Base-by-base conservation (phyloP, 1,140 invertebrate genomes). In the Bombus confusus region DNA sequence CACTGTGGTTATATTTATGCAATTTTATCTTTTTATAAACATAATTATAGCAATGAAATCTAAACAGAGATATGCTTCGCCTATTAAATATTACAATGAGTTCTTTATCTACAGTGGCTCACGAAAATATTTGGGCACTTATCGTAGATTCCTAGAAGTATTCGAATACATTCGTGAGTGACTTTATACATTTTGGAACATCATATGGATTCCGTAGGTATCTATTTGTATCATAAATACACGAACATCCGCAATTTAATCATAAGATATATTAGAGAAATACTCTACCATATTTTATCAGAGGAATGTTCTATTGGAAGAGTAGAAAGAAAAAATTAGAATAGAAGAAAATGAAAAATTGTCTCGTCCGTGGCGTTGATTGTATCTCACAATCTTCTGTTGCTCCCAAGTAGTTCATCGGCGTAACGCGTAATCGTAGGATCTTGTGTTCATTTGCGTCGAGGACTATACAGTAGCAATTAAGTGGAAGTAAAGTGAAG, bases 371-470 rank as follows among this genome's bases (percentile, higher is more conserved):
- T 8, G 3, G 3, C 18, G 43, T 52, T 25, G 22, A 28, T 18
- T 28, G 41, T 28, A 75, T 64, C 71, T 73, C 31, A 75, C 47
- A 52, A 82, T 66, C 71, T 64, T 59, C 31, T n/a, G 66, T 71
- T 64, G 31, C 31, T 47, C 6, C 9, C 28, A 47, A 66, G 15
- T 62, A 31, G 41, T 74, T 75, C 71, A 37, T 82, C 72, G 80
- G 22, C 10, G 41, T 37, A 82, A 74, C 71, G n/a, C 34, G 39
- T 47, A 75, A 82, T 82, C 80, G 28, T 41, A 34, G 25, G 57
- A 80, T 80, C 79, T 31, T 28, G 41, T 34, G 41, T 75, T 52
- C 43, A 75, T 34, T 75, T 52, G 41, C 74, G 47, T 28, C 3
- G 74, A 76, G n/a, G 3, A 59, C 31, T 52, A 57, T 57, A 37